Evolutionary conservation across 2,888 invertebrate species (phyloP), one percentile per base, ranked within the genome.

Genomic region (Synanthedon andrenaeformis): DNA sequence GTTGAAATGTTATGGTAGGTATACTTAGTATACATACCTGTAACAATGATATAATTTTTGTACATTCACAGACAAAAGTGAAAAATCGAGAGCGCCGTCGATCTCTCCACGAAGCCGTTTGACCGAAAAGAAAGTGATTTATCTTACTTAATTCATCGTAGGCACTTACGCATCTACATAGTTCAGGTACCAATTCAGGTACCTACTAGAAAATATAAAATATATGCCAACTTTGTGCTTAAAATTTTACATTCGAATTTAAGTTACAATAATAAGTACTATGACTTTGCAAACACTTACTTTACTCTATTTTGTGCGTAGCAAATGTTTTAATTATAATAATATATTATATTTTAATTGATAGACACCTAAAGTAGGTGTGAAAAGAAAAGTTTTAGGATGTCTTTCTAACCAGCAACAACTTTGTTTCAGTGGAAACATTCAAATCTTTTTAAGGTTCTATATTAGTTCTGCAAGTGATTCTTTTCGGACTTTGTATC

Each of bases 41-140:
- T 19, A 49, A 49, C 49, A 49, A 49, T 49, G 12, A 17, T 12
- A 6, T 13, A 13, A 45, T 45, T 60, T 65, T 55, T 55, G 58
- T 57, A 62, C 64, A 59, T 67, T 64, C 61, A 56, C 61, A 64
- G 58, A 60, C 59, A 57, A 57, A 58, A 67, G 68, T 69, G 68
- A 67, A 67, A 76, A 72, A 71, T 74, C 70, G 70, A 74, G 75
- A 76, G 70, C 75, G 65, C 14, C 41, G 11, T 52, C 49, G 41
- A 51, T 17, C 56, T 58, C 57, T 52, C 56, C 54, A 53, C 41
- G 56, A 58, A 57, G 57, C 57, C 56, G 56, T 52, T 59, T 66
- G 66, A 59, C 63, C 67, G 66, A 75, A 80, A 79, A 75, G 80
- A 82, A 81, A 81, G 79, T 74, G 74, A 80, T 72, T 66, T 65